These are phyloP conservation scores for Meloidogyne chitwoodi DNA, from an alignment of 1,140 invertebrate genomes.

Conservation along the genomic window DNA sequence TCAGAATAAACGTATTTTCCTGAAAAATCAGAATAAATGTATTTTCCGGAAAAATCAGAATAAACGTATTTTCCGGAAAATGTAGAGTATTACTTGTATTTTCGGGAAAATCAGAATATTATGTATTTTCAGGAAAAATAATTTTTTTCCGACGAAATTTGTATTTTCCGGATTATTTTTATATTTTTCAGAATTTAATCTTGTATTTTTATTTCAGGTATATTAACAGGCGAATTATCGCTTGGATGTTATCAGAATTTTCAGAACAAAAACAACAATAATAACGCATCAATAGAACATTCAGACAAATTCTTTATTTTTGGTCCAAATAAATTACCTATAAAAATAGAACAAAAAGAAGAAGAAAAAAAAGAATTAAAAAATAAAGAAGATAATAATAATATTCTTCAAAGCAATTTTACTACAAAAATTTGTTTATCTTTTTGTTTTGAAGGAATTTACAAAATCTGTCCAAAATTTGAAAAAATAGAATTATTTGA, in stretches of 20 bases:
- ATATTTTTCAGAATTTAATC: neutral
- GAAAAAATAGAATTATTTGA: neutral
- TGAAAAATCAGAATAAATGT: constrained; percentile 39
- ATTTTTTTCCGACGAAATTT: too few relatives aligned
- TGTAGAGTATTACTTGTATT: neutral
- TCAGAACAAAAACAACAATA: constrained; percentile 31
- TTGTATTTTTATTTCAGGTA: neutral
- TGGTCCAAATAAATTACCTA: constrained; percentile 35
- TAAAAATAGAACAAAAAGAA: constrained; percentile 21
- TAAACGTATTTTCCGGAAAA: neutral
- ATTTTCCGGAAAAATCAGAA: constrained; percentile 31
- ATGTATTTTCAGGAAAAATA: neutral
- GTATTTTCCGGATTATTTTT: too few relatives aligned
- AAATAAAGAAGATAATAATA: neutral
- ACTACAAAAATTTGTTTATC: neutral
- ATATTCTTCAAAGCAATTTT: neutral
- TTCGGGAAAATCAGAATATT: neutral
- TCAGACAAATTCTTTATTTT: constrained; percentile 37
- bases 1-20: too few relatives aligned
- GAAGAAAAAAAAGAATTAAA: neutral
- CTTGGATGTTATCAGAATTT: constrained; percentile 57
- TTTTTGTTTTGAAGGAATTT: neutral
- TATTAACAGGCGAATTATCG: constrained; percentile 39
- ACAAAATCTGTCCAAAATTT: neutral
- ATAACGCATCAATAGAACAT: constrained; percentile 26